These are phyloP conservation scores for Lepas anatifera DNA, from an alignment of 2,888 invertebrate species.

Conservation along the genomic window DNA sequence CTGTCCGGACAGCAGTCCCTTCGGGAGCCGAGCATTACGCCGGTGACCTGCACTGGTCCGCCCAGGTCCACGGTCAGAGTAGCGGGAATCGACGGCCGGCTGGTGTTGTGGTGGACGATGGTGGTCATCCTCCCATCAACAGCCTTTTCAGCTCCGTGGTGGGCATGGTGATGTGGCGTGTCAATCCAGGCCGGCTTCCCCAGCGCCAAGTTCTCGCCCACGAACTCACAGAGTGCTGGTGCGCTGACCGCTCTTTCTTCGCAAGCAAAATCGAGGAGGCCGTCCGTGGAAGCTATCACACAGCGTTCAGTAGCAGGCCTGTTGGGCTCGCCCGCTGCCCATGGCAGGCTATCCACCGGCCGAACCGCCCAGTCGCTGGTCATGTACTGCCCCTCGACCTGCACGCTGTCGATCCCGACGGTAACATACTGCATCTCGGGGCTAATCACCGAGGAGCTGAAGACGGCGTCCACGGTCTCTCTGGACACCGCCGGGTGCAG, in stretches of 20 bases:
- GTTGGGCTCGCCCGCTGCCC: not conserved
- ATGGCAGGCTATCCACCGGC: not conserved
- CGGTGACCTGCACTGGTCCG: no score
- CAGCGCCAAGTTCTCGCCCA: not conserved
- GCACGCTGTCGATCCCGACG: not conserved
- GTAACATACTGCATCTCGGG: not conserved
- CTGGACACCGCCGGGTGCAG: not conserved
- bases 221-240: not conserved
- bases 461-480: no score
- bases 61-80: not conserved
- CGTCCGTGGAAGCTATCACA: not conserved
- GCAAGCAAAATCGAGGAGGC: not conserved
- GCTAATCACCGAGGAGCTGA: not conserved
- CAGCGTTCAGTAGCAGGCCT: not conserved
- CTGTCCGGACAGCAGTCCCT: not conserved
- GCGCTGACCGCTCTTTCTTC: no score
- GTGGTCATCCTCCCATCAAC: not conserved
- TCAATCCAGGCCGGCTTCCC: not conserved
- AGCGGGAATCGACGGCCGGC: not conserved
- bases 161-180: not conserved
- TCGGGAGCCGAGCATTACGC: not conserved
- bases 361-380: not conserved
- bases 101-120: not conserved
- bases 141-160: not conserved
- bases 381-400: not conserved